Evolutionary conservation across 2,113 vertebrate species (phyloP).

Genomic region (Seriola quinqueradiata): DNA sequence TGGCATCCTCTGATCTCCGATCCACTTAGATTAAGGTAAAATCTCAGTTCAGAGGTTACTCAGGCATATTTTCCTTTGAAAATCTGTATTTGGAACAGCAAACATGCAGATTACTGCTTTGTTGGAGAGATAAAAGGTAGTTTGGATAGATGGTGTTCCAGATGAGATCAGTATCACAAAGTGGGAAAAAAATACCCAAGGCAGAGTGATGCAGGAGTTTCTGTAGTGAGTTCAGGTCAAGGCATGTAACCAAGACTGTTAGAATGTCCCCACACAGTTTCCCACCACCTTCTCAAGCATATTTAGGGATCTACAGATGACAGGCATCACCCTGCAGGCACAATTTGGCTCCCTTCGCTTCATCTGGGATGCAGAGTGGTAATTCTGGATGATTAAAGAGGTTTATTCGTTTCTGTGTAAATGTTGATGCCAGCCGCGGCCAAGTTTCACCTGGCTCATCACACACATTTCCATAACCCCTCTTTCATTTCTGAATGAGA

Average conservation of each 20-base stretch:
- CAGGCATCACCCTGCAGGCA: slow-evolving; percentile 44
- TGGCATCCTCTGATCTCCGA: slow-evolving; percentile 38
- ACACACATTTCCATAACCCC: slow-evolving; percentile 61
- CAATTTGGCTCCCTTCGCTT: slow-evolving; percentile 56
- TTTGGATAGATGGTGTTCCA: slow-evolving; percentile 38
- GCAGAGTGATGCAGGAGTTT: slow-evolving; percentile 17
- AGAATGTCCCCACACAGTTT: slow-evolving; percentile 18
- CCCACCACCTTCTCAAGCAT: slow-evolving; percentile 41
- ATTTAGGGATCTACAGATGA: slow-evolving; percentile 54
- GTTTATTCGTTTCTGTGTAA: slow-evolving; percentile 74
- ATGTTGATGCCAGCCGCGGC: slow-evolving; percentile 65
- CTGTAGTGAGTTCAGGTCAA: slow-evolving; percentile 31
- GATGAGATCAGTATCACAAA: slow-evolving; percentile 54
- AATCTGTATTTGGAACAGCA: slow-evolving; percentile 37
- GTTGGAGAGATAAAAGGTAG: slow-evolving; percentile 35
- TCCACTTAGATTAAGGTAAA: slow-evolving; percentile 43
- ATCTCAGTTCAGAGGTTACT: slow-evolving; percentile 39
- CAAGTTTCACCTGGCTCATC: slow-evolving; percentile 73
- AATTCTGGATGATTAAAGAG: slow-evolving; percentile 76
- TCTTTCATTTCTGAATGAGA: slow-evolving; percentile 69
- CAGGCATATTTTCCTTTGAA: slow-evolving; percentile 46
- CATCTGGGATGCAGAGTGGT: slow-evolving; percentile 62
- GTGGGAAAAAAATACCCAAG: slow-evolving; percentile 26
- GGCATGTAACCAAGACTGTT: slow-evolving; percentile 12
- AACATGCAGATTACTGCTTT: slow-evolving; percentile 46